phyloP scores from a whole-genome alignment of 2,797 vertebrate genomes.

The Sebastes taczanowskii region DNA sequence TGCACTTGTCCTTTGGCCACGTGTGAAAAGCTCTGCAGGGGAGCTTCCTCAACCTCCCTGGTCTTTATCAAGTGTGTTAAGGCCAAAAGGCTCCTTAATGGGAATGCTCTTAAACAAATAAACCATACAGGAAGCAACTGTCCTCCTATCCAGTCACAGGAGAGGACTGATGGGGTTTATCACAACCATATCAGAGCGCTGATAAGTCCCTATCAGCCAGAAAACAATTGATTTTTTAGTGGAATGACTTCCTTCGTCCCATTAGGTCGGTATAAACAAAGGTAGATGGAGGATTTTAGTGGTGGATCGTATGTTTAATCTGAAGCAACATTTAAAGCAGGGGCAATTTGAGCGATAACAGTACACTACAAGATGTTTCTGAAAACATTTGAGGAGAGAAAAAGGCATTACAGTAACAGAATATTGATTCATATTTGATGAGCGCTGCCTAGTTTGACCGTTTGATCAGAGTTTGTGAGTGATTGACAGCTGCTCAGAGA shows the following conservation, averaged over 20 bases:
- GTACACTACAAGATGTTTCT: too few relatives aligned
- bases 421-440: too few relatives aligned
- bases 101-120: conserved; percentile 78
- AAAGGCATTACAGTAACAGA: too few relatives aligned
- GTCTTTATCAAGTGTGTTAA: conserved; percentile 81
- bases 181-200: conserved; percentile 45
- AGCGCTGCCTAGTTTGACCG: too few relatives aligned
- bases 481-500: too few relatives aligned
- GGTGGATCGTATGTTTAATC: neutral
- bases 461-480: too few relatives aligned
- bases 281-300: neutral
- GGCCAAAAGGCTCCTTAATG: conserved; percentile 81
- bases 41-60: conserved; percentile 76
- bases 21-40: conserved; percentile 83
- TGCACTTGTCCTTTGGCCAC: conserved; percentile 79
- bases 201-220: conserved; percentile 50
- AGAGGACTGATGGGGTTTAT: conserved; percentile 47
- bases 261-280: neutral
- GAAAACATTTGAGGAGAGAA: too few relatives aligned
- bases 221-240: conserved; percentile 22
- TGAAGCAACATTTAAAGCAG: neutral
- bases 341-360: neutral
- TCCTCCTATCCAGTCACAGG: conserved; percentile 37
- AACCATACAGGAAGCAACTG: conserved; percentile 69
- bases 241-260: neutral